phyloP scores from a whole-genome alignment of 2,113 vertebrate species.

The Bambusicola thoracicus region DNA sequence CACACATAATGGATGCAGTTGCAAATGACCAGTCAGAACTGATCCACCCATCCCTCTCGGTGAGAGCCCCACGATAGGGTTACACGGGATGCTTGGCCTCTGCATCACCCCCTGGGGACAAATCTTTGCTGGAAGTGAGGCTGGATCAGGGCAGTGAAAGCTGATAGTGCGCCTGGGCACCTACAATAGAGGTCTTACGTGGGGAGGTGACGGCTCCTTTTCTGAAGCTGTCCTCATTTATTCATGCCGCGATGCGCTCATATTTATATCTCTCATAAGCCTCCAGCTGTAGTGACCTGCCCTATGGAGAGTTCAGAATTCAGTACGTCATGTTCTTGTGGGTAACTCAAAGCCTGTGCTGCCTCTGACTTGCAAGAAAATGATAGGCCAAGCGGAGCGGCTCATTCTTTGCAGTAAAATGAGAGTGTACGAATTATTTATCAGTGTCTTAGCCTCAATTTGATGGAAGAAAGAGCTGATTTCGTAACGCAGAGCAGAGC shows the following conservation, averaged over 20 bases:
- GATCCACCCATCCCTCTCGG: background rate
- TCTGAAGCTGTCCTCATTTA: slow-evolving; percentile 59
- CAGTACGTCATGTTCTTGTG: background rate
- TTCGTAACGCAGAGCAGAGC: slow-evolving; percentile 26
- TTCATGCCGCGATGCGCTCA: slow-evolving; percentile 42
- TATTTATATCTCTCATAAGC: slow-evolving; percentile 34
- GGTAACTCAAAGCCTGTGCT: slow-evolving; percentile 51
- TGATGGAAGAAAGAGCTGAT: slow-evolving; percentile 45
- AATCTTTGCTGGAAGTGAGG: slow-evolving; percentile 63
- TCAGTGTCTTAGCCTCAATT: slow-evolving; percentile 33
- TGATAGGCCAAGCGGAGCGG: slow-evolving; percentile 18
- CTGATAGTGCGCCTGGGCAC: slow-evolving; percentile 29
- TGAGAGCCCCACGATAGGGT: background rate
- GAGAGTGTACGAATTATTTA: slow-evolving; percentile 55
- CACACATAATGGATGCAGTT: background rate
- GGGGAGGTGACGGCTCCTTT: background rate
- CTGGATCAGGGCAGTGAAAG: slow-evolving; percentile 57
- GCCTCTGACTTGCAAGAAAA: slow-evolving; percentile 46
- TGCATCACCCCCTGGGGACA: slow-evolving; percentile 45
- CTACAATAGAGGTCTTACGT: slow-evolving; percentile 51
- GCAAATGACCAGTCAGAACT: background rate
- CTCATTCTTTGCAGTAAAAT: slow-evolving; percentile 50
- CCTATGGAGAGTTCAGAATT: slow-evolving; percentile 29
- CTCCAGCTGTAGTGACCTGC: slow-evolving; percentile 23
- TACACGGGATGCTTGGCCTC: slow-evolving; percentile 54